Base-by-base conservation (phyloP, 2,797 vertebrate genomes). In the Ctenosaura bakeri region DNA sequence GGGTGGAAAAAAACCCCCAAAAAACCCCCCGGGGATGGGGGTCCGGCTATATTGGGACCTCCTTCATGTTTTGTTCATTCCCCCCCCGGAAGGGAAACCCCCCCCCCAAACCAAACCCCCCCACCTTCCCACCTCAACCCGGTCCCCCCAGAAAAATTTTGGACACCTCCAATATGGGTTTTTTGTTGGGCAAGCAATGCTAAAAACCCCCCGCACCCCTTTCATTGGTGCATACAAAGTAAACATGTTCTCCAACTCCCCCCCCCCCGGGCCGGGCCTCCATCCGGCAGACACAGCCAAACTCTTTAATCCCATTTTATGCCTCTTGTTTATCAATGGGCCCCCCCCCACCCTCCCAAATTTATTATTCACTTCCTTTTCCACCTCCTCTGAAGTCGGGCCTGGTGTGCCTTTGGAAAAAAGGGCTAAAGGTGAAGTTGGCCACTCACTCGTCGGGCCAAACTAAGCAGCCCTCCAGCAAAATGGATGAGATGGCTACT, bases 101-200 rank as follows among this genome's bases (percentile, higher is more conserved):
- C 80, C 52, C 1, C 76, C 76, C 32, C 18, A 3, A 46, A 46
- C 42, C 42, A 26, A n/a, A n/a, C 91, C 94, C 50, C 38, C 42
- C 76, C 54, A 24, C 84, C 26, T 91, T 97, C 97, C 96, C 93
- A 86, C 89, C 92, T 93, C 92, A 56, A 29, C 92, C 69, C 77
- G 73, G 9, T 73, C 77, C 64, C 18, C 80, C 86, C 80, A 62
- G 66, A 35, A 73, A 52, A 90, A 46, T 85, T 73, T 85, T 71
- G 90, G 89, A 86, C 85, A 89, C 71, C 89, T 89, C 87, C 46
- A 50, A 64, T 42, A 38, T 32, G 14, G 50, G 52, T 81, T 38
- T 64, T 73, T 4, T 6, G 24, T 14, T n/a, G 46, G 7, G 73
- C n/a, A 29, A 29, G 32, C 24, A 16, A 83, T 6, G 85, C 69